Evolutionary conservation across 2,113 vertebrate genomes (phyloP).

Genomic region (Picathartes gymnocephalus): DNA sequence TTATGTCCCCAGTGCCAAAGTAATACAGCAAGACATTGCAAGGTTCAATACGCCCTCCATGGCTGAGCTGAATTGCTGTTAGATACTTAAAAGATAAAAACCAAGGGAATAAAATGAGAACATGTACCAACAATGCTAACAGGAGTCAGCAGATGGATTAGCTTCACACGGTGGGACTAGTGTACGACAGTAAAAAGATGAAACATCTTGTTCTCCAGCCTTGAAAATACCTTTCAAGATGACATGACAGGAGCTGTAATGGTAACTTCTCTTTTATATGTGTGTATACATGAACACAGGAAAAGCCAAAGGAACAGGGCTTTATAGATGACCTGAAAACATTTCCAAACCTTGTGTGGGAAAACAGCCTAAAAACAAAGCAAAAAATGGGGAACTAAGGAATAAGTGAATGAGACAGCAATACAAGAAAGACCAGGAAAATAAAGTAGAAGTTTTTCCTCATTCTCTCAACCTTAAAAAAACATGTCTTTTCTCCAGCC

Average conservation of each 20-base stretch:
- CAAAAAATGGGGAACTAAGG: not conserved
- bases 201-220: not conserved
- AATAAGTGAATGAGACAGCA: not conserved
- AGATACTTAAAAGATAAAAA: not conserved
- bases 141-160: not conserved
- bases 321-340: not conserved
- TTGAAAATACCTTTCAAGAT: conserved; percentile 13
- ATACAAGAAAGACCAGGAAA: not conserved
- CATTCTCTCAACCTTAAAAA: not conserved
- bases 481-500: not conserved
- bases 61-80: not conserved
- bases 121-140: not conserved
- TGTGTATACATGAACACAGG: not conserved
- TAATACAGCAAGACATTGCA: not conserved
- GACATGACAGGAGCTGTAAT: not conserved
- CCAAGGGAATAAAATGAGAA: not conserved
- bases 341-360: not conserved
- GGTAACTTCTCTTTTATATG: not conserved
- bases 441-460: not conserved
- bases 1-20: not conserved
- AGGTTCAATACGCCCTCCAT: not conserved
- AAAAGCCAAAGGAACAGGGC: not conserved
- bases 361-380: not conserved
- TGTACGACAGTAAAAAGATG: not conserved
- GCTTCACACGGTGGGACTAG: not conserved